Base-by-base conservation (phyloP, 2,888 invertebrate species). In the Phorcus lineatus region DNA sequence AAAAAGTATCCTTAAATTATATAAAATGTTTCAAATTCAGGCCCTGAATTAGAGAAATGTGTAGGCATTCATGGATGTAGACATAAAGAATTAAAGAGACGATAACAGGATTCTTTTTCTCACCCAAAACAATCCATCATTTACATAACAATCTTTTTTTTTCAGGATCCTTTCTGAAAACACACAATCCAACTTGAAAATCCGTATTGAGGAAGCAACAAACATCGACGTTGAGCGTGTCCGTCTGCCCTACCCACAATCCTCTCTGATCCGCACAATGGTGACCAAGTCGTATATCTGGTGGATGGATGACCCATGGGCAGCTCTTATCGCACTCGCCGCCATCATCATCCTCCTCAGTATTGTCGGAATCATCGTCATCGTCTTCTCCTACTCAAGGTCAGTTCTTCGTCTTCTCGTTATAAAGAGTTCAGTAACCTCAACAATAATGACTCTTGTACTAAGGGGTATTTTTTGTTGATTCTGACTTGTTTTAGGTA, bases 341-440 rank as follows among this genome's bases (percentile, higher is more conserved):
- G 96, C 96, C 79, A 95, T 98, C n/a, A 98, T 98, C 82, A 95
- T 98, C 55, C 95, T 98, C 0, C 95, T 97, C 11, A 97, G 97
- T 11, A 95, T 96, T 16, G 96, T 97, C 77, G 98, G 97, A 7
- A 97, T 98, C 74, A 95, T 97, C 77, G 98, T 98, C 91, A 97
- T 98, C 82, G 97, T 98, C 93, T 96, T 97, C 78, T 97, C 97
- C 0, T 98, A 98, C 97, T 97, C 97, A 79, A 96, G 96, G 97
- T 97, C 93, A 77, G 82, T 16, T 67, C 19, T 11, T 1, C 22
- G 6, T 13, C 47, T 9, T 47, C 13, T 11, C 7, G 36, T 36
- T n/a, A n/a, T n/a, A n/a, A n/a, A n/a, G n/a, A n/a, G n/a, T n/a
- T n/a, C n/a, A n/a, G n/a, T n/a, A n/a, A n/a, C n/a, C n/a, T n/a